A percentile compares a stretch with the other conserved stretches of the same genome.
Conservation (phyloP, 1,140 invertebrate genomes). For the Araneus ventricosus region DNA sequence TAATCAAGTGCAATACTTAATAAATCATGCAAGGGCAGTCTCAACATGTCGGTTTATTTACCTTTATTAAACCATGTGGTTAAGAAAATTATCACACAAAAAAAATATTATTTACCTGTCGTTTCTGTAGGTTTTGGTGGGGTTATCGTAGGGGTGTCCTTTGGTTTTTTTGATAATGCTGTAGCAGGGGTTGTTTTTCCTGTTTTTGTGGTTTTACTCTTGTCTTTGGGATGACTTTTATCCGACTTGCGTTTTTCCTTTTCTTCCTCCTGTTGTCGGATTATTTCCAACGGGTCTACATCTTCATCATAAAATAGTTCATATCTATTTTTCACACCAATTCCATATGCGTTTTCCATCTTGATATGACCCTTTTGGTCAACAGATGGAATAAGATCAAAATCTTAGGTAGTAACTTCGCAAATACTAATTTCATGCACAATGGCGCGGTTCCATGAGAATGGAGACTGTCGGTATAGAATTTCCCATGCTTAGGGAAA, state of each 20-base stretch:
- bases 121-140: constrained; percentile 50
- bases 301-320: constrained; percentile 91
- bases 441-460: constrained; percentile 18
- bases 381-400: constrained; percentile 45
- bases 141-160: background rate
- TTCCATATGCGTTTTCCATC: constrained; percentile 96
- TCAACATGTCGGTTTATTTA: constrained; percentile 3
- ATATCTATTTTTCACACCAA: constrained; percentile 94
- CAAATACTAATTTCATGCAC: constrained; percentile 7
- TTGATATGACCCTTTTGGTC: constrained; percentile 79
- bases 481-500: constrained; percentile 29
- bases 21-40: background rate
- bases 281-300: constrained; percentile 92
- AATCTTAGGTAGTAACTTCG: background rate
- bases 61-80: constrained; percentile 6
- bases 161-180: constrained; percentile 32
- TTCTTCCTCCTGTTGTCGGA: constrained; percentile 83
- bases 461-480: constrained; percentile 24
- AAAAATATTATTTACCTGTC: constrained; percentile 42
- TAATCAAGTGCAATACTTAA: background rate
- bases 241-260: constrained; percentile 91
- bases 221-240: constrained; percentile 84
- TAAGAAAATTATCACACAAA: background rate
- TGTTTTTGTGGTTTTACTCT: constrained; percentile 84
- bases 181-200: constrained; percentile 80